Conservation (phyloP, 1,140 invertebrate genomes). For the Heliconius eleuchia region DNA sequence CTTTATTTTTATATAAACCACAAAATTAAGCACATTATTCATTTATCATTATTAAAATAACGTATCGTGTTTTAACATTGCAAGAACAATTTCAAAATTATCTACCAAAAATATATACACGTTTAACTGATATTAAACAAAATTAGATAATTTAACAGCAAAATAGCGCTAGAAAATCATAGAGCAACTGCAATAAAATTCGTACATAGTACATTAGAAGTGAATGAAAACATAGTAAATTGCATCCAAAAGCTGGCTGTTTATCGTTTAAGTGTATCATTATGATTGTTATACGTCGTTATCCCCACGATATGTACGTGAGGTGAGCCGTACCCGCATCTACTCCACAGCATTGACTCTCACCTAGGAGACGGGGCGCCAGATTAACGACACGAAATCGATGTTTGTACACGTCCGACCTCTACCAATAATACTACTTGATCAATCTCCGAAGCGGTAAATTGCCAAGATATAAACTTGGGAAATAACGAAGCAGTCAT, state of each 20-base stretch:
- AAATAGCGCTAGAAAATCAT: constrained; percentile 34
- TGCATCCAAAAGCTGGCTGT: constrained; percentile 37
- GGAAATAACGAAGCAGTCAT: constrained; percentile 68
- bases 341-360: constrained; percentile 48
- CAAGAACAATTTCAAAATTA: background rate
- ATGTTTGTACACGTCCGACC: constrained; percentile 80
- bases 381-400: constrained; percentile 76
- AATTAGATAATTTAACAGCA: constrained; percentile 31
- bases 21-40: background rate
- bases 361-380: constrained; percentile 57
- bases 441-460: constrained; percentile 69
- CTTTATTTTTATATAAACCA: background rate
- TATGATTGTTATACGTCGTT: constrained; percentile 66
- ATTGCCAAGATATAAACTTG: constrained; percentile 70
- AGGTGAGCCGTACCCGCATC: constrained; percentile 52
- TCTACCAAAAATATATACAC: constrained; percentile 8
- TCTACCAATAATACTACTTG: constrained; percentile 75
- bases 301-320: constrained; percentile 71
- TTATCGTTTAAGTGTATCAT: constrained; percentile 49
- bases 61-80: background rate
- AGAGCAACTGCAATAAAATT: constrained; percentile 30
- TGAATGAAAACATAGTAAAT: constrained; percentile 42
- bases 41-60: constrained; percentile 1
- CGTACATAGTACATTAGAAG: constrained; percentile 40
- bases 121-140: constrained; percentile 15